These are phyloP conservation scores for Pygathrix nemaeus DNA, from an alignment of 2,113 vertebrate genomes.

Conservation along the genomic window DNA sequence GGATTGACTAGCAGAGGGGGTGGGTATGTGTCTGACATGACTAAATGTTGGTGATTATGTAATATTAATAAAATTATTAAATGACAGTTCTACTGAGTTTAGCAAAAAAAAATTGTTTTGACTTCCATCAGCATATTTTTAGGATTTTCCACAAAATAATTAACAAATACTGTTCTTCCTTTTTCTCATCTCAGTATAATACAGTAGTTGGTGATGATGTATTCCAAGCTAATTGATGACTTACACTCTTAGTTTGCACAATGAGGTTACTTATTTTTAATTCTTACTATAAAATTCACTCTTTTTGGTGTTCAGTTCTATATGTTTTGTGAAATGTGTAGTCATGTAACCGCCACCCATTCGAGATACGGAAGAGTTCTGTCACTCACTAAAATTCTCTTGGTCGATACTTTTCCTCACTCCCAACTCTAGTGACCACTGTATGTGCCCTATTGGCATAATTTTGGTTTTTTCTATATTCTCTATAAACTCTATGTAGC, in stretches of 20 bases:
- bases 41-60: not conserved
- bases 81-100: not conserved
- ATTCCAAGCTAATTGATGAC: not conserved
- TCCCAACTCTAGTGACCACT: not conserved
- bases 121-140: not conserved
- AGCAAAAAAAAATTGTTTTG: not conserved
- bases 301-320: not conserved
- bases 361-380: not conserved
- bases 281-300: not conserved
- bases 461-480: not conserved
- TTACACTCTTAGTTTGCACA: not conserved
- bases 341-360: not conserved
- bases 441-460: not conserved
- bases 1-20: not conserved
- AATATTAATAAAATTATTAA: not conserved
- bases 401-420: not conserved
- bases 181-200: not conserved
- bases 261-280: constrained; percentile 36
- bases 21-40: not conserved
- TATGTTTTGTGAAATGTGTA: not conserved
- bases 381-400: not conserved
- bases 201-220: not conserved
- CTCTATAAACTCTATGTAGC: not conserved
- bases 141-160: constrained; percentile 43
- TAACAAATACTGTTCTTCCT: not conserved